Percentiles rank a stretch among this genome's conserved stretches.
Evolutionary conservation across 2,888 invertebrate species (phyloP).

Genomic region (Hyalella azteca): DNA sequence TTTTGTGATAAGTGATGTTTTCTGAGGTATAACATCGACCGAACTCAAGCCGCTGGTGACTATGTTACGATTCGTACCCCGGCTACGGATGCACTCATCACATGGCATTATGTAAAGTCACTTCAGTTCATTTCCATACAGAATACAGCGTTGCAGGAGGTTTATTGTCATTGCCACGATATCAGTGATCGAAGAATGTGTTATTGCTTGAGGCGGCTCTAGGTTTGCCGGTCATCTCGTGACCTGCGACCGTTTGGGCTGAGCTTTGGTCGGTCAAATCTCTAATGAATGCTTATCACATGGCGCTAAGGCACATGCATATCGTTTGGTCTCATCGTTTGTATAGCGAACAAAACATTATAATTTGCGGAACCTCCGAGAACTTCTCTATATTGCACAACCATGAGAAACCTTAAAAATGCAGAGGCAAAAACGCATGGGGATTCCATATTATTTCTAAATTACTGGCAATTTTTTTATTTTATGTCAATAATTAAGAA

Average conservation of each 20-base stretch:
- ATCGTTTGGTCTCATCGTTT: not conserved
- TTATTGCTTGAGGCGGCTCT: not conserved
- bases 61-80: not conserved
- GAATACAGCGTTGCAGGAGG: not conserved
- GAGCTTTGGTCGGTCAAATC: not conserved
- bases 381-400: too few relatives aligned
- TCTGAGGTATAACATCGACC: not conserved
- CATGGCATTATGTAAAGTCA: slow-evolving; percentile 14
- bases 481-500: too few relatives aligned
- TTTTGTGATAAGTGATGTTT: not conserved
- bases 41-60: not conserved
- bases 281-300: slow-evolving; percentile 10
- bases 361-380: too few relatives aligned
- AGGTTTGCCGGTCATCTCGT: not conserved
- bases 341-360: too few relatives aligned
- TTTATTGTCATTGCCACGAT: slow-evolving; percentile 24
- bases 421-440: too few relatives aligned
- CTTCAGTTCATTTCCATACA: slow-evolving; percentile 14
- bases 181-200: slow-evolving; percentile 10
- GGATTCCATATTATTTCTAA: too few relatives aligned
- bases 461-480: too few relatives aligned
- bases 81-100: not conserved
- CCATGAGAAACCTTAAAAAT: too few relatives aligned
- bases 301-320: not conserved
- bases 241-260: not conserved